phyloP scores from a whole-genome alignment of 2,113 vertebrate genomes.

The Columba janthina region DNA sequence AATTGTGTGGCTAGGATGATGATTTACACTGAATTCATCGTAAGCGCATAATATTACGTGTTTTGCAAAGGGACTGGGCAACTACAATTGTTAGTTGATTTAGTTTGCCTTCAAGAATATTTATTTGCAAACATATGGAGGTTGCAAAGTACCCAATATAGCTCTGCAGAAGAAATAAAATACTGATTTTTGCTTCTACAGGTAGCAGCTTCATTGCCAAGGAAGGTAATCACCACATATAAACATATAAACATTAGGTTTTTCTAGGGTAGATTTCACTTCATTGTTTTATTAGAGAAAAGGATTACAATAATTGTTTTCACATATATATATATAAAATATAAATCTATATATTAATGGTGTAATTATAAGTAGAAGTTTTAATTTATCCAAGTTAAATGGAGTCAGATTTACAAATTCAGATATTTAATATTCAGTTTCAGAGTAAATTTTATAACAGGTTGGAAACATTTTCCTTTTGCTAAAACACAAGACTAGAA shows the following conservation, averaged over 20 bases:
- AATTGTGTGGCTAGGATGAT: constrained; percentile 54
- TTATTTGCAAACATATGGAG: not conserved
- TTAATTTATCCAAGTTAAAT: not conserved
- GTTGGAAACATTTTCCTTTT: not conserved
- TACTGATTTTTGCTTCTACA: not conserved
- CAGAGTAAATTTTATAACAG: not conserved
- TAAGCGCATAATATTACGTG: constrained; percentile 22
- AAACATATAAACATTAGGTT: not conserved
- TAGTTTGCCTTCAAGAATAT: not conserved
- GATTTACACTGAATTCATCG: constrained; percentile 51
- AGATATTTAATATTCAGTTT: not conserved
- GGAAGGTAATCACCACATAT: not conserved
- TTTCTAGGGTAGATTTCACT: not conserved
- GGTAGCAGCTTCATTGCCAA: not conserved
- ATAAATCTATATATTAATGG: not conserved
- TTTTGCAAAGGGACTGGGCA: constrained; percentile 9
- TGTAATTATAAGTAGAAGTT: not conserved
- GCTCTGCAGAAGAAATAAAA: not conserved
- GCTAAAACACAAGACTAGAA: not conserved
- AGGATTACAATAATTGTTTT: not conserved
- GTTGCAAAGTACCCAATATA: not conserved
- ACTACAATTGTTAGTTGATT: not conserved
- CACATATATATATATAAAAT: not conserved
- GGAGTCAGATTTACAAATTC: not conserved
- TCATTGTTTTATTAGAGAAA: not conserved